These are phyloP conservation scores for Acanthaster planci DNA, from an alignment of 35 echinoderm and acorn worm genomes.

Conservation along the genomic window DNA sequence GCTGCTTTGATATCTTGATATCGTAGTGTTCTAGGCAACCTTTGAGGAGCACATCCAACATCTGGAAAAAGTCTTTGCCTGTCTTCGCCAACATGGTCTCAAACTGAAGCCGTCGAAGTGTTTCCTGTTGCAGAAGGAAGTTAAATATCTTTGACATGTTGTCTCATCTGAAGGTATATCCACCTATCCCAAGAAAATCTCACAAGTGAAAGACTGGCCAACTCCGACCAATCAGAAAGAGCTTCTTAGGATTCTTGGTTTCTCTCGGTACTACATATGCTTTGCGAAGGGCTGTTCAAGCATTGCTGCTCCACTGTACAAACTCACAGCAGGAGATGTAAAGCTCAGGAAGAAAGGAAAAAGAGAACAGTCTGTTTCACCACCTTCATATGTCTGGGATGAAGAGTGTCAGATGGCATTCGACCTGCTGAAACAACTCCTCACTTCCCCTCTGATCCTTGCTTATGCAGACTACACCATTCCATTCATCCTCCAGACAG, in stretches of 20 bases:
- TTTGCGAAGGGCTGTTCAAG: slow-evolving; percentile 36
- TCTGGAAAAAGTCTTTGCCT: slow-evolving; percentile 17
- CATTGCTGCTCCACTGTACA: slow-evolving; percentile 42
- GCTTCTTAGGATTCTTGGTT: slow-evolving; percentile 26
- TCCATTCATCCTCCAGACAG: slow-evolving; percentile 36
- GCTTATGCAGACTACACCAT: slow-evolving; percentile 39
- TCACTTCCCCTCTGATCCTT: slow-evolving; percentile 30
- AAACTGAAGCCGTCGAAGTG: slow-evolving; percentile 45
- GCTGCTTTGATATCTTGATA: slow-evolving; percentile 17
- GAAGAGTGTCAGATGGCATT: slow-evolving; percentile 35
- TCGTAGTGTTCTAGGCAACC: slow-evolving; percentile 43
- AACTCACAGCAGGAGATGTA: slow-evolving; percentile 4
- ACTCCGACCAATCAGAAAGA: slow-evolving; percentile 20
- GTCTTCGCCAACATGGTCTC: slow-evolving; percentile 46
- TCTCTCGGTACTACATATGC: slow-evolving; percentile 43
- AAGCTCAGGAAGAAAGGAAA: neutral
- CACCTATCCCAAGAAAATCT: slow-evolving; percentile 37
- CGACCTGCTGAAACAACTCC: slow-evolving; percentile 19
- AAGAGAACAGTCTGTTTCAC: neutral
- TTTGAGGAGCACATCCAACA: slow-evolving; percentile 44
- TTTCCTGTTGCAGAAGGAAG: slow-evolving; percentile 25
- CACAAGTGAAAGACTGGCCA: slow-evolving; percentile 26
- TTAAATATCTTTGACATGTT: slow-evolving; percentile 48
- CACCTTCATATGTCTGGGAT: slow-evolving; percentile 40
- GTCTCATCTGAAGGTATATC: slow-evolving; percentile 32